Conservation (phyloP, 2,888 invertebrate genomes). For the Onchidella celtica region DNA sequence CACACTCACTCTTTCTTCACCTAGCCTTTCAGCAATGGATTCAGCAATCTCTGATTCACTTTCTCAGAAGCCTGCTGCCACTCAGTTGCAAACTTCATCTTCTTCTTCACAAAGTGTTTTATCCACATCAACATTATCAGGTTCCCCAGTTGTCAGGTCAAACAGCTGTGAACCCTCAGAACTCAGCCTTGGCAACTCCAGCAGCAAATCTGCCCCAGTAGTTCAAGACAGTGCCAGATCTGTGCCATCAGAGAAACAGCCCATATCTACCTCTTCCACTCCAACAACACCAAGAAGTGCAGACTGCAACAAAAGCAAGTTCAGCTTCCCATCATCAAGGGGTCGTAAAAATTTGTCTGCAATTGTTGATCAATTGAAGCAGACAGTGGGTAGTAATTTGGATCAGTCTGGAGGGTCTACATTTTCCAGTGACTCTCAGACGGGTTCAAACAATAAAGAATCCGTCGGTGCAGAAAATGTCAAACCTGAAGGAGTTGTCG, state of each 20-base stretch:
- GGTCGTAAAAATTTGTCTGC: conserved; percentile 80
- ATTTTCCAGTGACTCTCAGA: not conserved
- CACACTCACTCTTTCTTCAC: not conserved
- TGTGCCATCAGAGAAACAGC: not conserved
- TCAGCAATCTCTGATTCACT: not conserved
- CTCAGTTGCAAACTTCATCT: conserved; percentile 18
- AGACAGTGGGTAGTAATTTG: conserved; percentile 26
- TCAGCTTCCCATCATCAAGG: conserved; percentile 50
- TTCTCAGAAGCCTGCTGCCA: not conserved
- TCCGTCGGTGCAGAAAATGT: not conserved
- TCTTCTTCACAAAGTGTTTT: conserved; percentile 25
- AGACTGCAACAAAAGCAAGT: conserved; percentile 40
- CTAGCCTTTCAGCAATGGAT: not conserved
- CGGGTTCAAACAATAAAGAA: not conserved
- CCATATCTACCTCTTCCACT: conserved; percentile 45
- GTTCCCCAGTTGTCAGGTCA: not conserved
- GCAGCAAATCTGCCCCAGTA: not conserved
- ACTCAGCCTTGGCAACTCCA: not conserved
- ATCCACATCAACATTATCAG: conserved; percentile 11
- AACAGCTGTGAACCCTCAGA: not conserved
- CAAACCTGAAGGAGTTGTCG: not conserved
- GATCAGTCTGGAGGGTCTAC: conserved; percentile 2
- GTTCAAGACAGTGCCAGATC: conserved; percentile 12
- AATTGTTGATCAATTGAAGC: conserved; percentile 89
- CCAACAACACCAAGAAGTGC: conserved; percentile 46